Evolutionary conservation across 2,113 vertebrate species (phyloP), one percentile per base, ranked within the genome.

Genomic region (Mesitornis unicolor): DNA sequence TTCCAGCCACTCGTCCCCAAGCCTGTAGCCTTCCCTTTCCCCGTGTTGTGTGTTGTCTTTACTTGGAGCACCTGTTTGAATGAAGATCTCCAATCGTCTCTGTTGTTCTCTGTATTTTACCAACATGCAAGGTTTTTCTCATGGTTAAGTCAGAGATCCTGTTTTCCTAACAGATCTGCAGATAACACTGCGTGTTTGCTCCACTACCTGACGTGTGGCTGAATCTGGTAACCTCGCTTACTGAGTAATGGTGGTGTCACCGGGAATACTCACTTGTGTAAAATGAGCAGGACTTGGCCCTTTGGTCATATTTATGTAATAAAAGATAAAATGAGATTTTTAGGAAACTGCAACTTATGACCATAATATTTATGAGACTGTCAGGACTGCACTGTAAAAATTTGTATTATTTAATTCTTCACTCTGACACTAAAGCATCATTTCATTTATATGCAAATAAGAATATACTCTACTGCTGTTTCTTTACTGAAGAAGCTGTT

Each of bases 361-460:
- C 95, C 87, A 61, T 93, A 93, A 90, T 97, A 96, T 97, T 98
- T 97, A 97, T 97, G 94, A 96, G 90, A 64, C 82, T 98, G 94
- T 95, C 93, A 96, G 73, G 79, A 75, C 76, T 91, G 53, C 73
- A 78, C 50, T 95, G 94, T 96, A 97, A 97, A 96, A 97, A 95
- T 84, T 96, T 81, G 7, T 95, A 95, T 97, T 97, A 94, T 96
- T 97, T 97, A 98, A 97, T 97, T 95, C 95, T 94, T 93, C 93
- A 94, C 92, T 97, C 87, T 97, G 95, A 96, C 93, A 98, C 92
- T 96, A 97, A 98, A 96, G 95, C 85, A 95, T 96, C 94, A 96
- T 97, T 97, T 97, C 96, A 96, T 97, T 87, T 97, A 97, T 96
- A 95, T 97, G 96, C 96, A 98, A 97, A 97, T 97, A 97, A 90